phyloP scores from a whole-genome alignment of 1,140 invertebrate species.

The Rhagoletis pomonella region DNA sequence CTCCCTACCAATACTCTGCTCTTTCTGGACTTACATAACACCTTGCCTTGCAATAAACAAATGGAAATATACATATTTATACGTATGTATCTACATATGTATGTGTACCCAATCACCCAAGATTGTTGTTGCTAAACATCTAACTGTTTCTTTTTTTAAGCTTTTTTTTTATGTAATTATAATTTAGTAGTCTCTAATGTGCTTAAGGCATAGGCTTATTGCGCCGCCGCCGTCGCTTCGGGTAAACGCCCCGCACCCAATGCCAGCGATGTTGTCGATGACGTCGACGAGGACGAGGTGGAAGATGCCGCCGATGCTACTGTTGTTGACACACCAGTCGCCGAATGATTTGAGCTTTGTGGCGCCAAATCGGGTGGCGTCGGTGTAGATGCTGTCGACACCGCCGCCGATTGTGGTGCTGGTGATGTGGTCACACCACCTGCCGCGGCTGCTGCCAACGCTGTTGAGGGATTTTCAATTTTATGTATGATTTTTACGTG shows the following conservation, averaged over 20 bases:
- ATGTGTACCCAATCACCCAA: conserved; percentile 15
- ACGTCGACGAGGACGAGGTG: conserved; percentile 66
- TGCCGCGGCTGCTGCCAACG: conserved; percentile 64
- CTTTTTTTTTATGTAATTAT: background rate
- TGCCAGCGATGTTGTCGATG: conserved; percentile 59
- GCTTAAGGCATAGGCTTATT: conserved; percentile 18
- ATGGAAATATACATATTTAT: conserved; percentile 31
- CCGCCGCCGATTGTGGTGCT: conserved; percentile 53
- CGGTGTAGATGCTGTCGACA: conserved; percentile 61
- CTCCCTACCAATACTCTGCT: too few relatives aligned
- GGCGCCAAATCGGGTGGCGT: conserved; percentile 69
- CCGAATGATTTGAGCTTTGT: conserved; percentile 70
- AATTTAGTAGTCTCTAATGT: conserved; percentile 35
- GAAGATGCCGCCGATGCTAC: conserved; percentile 65
- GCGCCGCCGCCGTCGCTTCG: conserved; percentile 59
- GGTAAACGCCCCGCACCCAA: conserved; percentile 41
- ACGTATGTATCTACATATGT: background rate
- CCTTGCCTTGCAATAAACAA: background rate
- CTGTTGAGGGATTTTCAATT: conserved; percentile 75
- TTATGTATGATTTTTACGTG: conserved; percentile 92
- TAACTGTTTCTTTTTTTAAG: background rate
- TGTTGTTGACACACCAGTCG: conserved; percentile 59
- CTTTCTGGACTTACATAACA: background rate
- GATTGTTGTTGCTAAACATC: background rate
- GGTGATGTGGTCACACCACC: conserved; percentile 60